Evolutionary conservation across 2,113 vertebrate species (phyloP), one percentile per base, ranked within the genome.

Genomic region (Anoura caudifer): DNA sequence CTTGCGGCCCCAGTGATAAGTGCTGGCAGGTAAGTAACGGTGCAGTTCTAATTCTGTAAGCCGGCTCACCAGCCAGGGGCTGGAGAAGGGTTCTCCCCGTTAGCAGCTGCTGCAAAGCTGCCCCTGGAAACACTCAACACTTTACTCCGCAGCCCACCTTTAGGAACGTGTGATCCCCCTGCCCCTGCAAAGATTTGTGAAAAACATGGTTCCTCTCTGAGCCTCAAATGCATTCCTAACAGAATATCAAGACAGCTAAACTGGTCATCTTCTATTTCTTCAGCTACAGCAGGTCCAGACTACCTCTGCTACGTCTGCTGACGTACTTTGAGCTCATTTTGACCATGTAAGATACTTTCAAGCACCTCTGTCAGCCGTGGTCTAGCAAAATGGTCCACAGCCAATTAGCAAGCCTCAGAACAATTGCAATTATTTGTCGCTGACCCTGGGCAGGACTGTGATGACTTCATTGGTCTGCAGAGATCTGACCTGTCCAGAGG

Each of bases 191-290:
- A 28, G 17, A 47, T 47, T 75, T 43, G 45, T 96, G n/a, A 65
- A 85, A 93, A 95, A n/a, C 12, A 75, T 33, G 9, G 72, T 85
- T 92, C 26, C n/a, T 81, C 24, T 3, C 28, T 12, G 7, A 80
- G 12, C 63, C 28, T 45, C 28, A 79, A 45, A 67, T 26, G 72
- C 1, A 79, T 83, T 93, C 72, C 26, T 96, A 92, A 28, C 13
- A 76, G 54, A 89, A 95, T 95, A 59, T 15, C 33, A 73, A 94
- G 52, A 93, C 17, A 83, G n/a, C 28, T 72, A 56, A 95, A 75
- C 7, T 69, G 3, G 52, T 95, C 28, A 28, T 90, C 31, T 65
- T 92, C 28, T 84, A 26, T 77, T 90, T 95, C 84, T 96, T 87
- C n/a, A 87, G 9, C 47, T 65, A 77, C 1, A n/a, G 17, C 45